phyloP scores from a whole-genome alignment of 2,797 vertebrate genomes.

The Peromyscus nudipes region DNA sequence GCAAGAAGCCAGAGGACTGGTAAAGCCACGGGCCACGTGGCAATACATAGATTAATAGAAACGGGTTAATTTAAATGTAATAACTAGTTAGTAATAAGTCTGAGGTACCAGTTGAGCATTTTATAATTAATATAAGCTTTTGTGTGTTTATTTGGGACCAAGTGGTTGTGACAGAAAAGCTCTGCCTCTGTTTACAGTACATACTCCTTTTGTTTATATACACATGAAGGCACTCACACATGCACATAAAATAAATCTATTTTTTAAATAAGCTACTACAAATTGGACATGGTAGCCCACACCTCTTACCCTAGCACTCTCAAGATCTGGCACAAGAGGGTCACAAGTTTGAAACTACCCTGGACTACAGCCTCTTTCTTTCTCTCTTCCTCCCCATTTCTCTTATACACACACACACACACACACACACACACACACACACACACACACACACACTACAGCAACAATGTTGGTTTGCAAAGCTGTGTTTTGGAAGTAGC shows the following conservation, averaged over 20 bases:
- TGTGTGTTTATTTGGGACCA: too few relatives aligned
- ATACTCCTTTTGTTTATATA: background rate
- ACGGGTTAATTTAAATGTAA: too few relatives aligned
- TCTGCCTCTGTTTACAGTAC: too few relatives aligned
- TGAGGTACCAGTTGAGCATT: too few relatives aligned
- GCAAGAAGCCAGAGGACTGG: too few relatives aligned
- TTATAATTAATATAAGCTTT: too few relatives aligned
- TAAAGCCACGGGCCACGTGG: too few relatives aligned
- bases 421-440: background rate
- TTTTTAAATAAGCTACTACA: constrained; percentile 41
- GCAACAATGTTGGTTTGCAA: background rate
- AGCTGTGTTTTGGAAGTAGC: constrained; percentile 11
- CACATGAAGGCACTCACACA: background rate
- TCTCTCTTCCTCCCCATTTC: background rate
- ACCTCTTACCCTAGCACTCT: background rate
- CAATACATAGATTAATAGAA: too few relatives aligned
- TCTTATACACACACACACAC: background rate
- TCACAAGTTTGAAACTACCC: background rate
- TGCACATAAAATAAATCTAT: background rate
- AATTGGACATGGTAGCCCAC: background rate
- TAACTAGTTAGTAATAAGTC: too few relatives aligned
- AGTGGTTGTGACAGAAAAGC: too few relatives aligned
- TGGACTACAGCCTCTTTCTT: background rate
- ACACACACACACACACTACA: background rate
- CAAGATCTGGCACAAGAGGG: background rate